phyloP scores from a whole-genome alignment of 1,140 invertebrate genomes.

The Heterodera schachtii region DNA sequence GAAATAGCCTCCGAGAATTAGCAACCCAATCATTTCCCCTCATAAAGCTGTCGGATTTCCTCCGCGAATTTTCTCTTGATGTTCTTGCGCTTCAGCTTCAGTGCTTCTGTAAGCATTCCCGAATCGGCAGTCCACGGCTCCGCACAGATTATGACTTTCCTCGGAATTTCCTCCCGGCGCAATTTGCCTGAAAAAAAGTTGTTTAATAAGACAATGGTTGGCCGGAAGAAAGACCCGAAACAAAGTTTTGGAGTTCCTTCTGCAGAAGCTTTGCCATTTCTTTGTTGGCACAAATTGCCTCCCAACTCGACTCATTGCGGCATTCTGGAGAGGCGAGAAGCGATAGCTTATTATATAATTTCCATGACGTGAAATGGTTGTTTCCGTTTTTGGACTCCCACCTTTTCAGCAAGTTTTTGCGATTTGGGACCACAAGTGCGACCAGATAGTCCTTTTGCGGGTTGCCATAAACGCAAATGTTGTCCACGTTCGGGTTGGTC shows the following conservation, averaged over 20 bases:
- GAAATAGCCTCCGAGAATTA: too few species aligned
- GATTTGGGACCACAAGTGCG: constrained; percentile 85
- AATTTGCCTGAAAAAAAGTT: constrained; percentile 60
- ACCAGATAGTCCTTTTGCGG: constrained; percentile 81
- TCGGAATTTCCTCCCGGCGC: constrained; percentile 86
- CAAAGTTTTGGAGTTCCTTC: constrained; percentile 57
- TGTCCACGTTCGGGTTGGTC: constrained; percentile 88
- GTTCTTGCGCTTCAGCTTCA: constrained; percentile 92
- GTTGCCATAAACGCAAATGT: constrained; percentile 91
- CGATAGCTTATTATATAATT: neutral
- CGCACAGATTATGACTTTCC: constrained; percentile 81
- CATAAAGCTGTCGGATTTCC: constrained; percentile 89
- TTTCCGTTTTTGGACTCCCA: constrained; percentile 26
- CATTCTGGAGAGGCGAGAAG: constrained; percentile 50
- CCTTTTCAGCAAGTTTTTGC: constrained; percentile 66
- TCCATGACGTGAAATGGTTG: constrained; percentile 29
- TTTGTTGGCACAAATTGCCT: constrained; percentile 54
- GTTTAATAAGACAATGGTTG: neutral
- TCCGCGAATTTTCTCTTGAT: constrained; percentile 87
- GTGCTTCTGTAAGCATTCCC: constrained; percentile 90
- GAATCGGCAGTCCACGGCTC: constrained; percentile 94
- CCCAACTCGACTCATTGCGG: constrained; percentile 24
- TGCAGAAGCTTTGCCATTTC: constrained; percentile 50
- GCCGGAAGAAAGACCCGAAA: constrained; percentile 37
- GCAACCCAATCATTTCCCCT: neutral